phyloP scores from a whole-genome alignment of 1,140 invertebrate species.

The Camponotus pennsylvanicus region DNA sequence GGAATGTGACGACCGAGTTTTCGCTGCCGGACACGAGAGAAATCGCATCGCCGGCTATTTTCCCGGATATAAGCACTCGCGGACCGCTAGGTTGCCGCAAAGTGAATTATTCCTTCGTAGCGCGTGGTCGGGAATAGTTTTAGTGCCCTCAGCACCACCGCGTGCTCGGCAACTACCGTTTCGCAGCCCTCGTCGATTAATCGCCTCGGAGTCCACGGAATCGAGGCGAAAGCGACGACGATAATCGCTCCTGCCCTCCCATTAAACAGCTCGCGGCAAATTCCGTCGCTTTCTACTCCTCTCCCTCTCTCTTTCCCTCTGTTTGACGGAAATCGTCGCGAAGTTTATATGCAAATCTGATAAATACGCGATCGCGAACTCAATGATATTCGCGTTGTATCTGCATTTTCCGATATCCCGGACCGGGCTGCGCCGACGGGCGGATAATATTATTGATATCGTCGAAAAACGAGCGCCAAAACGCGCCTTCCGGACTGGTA shows the following conservation, averaged over 20 bases:
- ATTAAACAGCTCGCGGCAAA: conserved; percentile 30
- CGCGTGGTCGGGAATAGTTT: conserved; percentile 67
- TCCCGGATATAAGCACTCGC: conserved; percentile 29
- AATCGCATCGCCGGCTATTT: conserved; percentile 52
- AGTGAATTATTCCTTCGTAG: conserved; percentile 60
- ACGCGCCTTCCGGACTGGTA: not conserved
- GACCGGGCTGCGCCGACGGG: not conserved
- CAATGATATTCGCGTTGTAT: conserved; percentile 55
- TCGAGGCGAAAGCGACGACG: conserved; percentile 24
- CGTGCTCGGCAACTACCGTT: conserved; percentile 48
- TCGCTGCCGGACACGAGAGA: conserved; percentile 39
- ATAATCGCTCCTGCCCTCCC: conserved; percentile 31
- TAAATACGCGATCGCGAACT: conserved; percentile 62
- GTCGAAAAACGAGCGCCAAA: conserved; percentile 43
- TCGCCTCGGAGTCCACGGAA: conserved; percentile 54
- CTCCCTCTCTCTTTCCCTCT: not conserved
- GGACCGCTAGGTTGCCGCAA: conserved; percentile 48
- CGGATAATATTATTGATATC: conserved; percentile 58
- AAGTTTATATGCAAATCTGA: conserved; percentile 59
- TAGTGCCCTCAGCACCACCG: conserved; percentile 39
- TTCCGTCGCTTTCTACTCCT: not conserved
- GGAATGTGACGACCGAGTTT: conserved; percentile 53
- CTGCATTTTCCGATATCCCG: conserved; percentile 61
- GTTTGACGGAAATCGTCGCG: conserved; percentile 11
- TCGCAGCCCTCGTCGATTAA: conserved; percentile 62